These are phyloP conservation scores for Varecia variegata DNA, from an alignment of 2,797 vertebrate genomes.

Conservation along the genomic window DNA sequence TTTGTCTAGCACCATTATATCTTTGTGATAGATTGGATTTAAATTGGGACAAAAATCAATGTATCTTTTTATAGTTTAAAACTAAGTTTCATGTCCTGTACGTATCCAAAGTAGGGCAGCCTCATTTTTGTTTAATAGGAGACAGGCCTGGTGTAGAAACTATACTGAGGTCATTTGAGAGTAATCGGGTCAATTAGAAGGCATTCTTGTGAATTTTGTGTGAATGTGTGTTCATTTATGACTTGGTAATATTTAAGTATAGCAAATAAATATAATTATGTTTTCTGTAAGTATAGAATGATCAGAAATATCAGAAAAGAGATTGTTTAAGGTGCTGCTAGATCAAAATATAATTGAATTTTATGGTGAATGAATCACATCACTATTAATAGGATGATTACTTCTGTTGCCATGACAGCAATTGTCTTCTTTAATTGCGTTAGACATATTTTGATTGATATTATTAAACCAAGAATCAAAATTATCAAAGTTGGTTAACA, in stretches of 20 bases:
- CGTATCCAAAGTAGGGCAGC: constrained; percentile 64
- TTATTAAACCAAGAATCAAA: constrained; percentile 25
- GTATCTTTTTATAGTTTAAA: constrained; percentile 67
- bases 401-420: background rate
- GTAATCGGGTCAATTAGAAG: constrained; percentile 39
- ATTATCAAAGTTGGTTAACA: background rate
- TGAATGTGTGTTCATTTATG: background rate
- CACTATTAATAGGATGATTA: background rate
- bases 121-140: constrained; percentile 46
- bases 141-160: background rate
- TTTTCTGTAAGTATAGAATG: background rate
- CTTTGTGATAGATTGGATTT: constrained; percentile 43
- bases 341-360: constrained; percentile 2
- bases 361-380: background rate
- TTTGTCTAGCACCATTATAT: background rate
- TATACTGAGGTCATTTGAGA: constrained; percentile 1
- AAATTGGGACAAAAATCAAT: constrained; percentile 53
- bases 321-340: background rate
- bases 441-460: constrained; percentile 5
- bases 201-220: background rate
- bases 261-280: background rate
- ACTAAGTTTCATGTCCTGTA: constrained; percentile 55
- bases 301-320: background rate
- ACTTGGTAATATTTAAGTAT: constrained; percentile 3
- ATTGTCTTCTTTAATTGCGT: background rate